Base-by-base conservation (phyloP, 2,113 vertebrate species). In the Petrocephalus microphthalmus region DNA sequence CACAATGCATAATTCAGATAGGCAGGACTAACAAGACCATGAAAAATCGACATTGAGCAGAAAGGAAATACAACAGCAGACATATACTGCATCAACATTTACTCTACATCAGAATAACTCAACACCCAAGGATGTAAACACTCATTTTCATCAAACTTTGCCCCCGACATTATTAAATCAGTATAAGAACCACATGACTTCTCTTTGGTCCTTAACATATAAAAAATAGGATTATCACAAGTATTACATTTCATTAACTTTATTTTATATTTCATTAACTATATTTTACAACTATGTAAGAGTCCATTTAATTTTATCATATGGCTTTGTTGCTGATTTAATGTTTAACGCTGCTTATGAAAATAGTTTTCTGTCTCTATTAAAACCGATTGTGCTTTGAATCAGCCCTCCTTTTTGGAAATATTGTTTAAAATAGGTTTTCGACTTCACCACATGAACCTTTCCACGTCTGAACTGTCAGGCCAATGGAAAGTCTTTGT, bases 381-480 rank as follows among this genome's bases (percentile, higher is more conserved):
- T 53, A 37, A 82, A 54, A 87, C 17, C 45, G 15, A 54, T 54
- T 53, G 13, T 53, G 84, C 51, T 84, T 49, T 13, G n/a, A 53
- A 85, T 67, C 20, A 52, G 49, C n/a, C 10, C 47, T 47, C 51
- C n/a, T 88, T 88, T 89, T 90, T 56, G 81, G 20, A 87, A 29
- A 60, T 57, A 64, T 10, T 74, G 7, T 52, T 51, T 17, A 52
- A 56, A 45, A 33, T 5, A 67, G 60, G 33, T 45, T 74, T 11
- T 52, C 29, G 15, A 51, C 37, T 25, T 94, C 90, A 99, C 98
- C 98, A 99, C 98, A 99, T 99, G 94, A 99, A 99, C 88, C 98
- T 97, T 92, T 99, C 98, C 8, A 94, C 90, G 86, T 96, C 96
- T 0, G 95, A 90, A 90, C 91, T 97, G 92, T 96, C 89, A 1